phyloP scores from a whole-genome alignment of 2,113 vertebrate species.

The Limnothrissa miodon region DNA sequence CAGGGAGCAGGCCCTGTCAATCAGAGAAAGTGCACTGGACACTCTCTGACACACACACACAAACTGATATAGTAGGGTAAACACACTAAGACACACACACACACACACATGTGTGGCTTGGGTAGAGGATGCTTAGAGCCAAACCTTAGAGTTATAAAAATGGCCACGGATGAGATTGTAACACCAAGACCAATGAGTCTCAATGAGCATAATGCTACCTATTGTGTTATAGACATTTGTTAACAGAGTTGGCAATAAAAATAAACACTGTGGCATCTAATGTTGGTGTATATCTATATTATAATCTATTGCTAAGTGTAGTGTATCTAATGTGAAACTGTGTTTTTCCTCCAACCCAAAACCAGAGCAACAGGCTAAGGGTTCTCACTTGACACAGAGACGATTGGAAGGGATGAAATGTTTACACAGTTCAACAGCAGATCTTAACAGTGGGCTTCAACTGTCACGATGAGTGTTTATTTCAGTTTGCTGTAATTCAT shows the following conservation, averaged over 20 bases:
- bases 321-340: neutral
- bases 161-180: slow-evolving; percentile 24
- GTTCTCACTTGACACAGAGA: too few relatives aligned
- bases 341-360: neutral
- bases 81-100: neutral
- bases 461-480: neutral
- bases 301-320: too few relatives aligned
- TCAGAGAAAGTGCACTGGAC: slow-evolving; percentile 26
- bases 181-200: neutral
- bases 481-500: neutral
- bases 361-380: too few relatives aligned
- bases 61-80: neutral
- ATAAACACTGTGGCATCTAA: neutral
- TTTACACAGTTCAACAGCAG: neutral
- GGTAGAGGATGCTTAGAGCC: neutral
- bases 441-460: neutral
- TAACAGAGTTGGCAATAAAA: neutral
- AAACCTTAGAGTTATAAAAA: slow-evolving; percentile 29
- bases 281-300: neutral
- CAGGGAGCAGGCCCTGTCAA: slow-evolving; percentile 60
- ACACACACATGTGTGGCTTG: neutral
- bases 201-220: too few relatives aligned
- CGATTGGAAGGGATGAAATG: too few relatives aligned
- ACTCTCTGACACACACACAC: slow-evolving; percentile 29
- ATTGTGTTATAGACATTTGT: too few relatives aligned